A percentile compares a stretch with the other conserved stretches of the same genome.
Evolutionary conservation across 2,888 invertebrate genomes (phyloP).

Genomic region (Sylvicola fuscatus): DNA sequence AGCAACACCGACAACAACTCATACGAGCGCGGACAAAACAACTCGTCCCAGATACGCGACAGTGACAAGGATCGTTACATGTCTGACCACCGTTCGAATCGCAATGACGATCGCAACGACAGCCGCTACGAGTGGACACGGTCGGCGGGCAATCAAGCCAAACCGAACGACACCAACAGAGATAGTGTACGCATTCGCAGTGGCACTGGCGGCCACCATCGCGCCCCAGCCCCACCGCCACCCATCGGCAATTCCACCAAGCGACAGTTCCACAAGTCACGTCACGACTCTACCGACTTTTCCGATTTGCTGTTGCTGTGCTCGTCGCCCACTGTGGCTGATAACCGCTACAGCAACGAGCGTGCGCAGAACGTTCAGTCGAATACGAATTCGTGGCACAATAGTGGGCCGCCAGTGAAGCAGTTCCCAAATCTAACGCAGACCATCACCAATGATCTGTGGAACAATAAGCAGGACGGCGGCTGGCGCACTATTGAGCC

Average conservation of each 20-base stretch:
- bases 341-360: no score
- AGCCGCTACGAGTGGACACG: not conserved
- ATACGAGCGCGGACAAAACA: not conserved
- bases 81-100: not conserved
- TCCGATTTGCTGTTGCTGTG: no score
- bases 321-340: no score
- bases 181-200: no score
- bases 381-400: slow-evolving; percentile 6
- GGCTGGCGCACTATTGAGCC: slow-evolving; percentile 19
- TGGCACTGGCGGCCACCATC: no score
- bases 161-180: no score
- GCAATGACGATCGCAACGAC: slow-evolving; percentile 2
- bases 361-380: no score
- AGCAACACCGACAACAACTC: slow-evolving; percentile 17
- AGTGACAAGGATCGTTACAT: slow-evolving; percentile 9
- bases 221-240: no score
- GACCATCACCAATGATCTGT: slow-evolving; percentile 12
- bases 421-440: slow-evolving; percentile 21
- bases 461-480: slow-evolving; percentile 14
- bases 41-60: slow-evolving; percentile 3
- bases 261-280: no score
- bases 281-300: no score
- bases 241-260: no score
- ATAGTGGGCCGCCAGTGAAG: slow-evolving; percentile 15
- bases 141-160: no score